phyloP scores from a whole-genome alignment of 2,797 vertebrate species.

The Phrynocephalus forsythii region DNA sequence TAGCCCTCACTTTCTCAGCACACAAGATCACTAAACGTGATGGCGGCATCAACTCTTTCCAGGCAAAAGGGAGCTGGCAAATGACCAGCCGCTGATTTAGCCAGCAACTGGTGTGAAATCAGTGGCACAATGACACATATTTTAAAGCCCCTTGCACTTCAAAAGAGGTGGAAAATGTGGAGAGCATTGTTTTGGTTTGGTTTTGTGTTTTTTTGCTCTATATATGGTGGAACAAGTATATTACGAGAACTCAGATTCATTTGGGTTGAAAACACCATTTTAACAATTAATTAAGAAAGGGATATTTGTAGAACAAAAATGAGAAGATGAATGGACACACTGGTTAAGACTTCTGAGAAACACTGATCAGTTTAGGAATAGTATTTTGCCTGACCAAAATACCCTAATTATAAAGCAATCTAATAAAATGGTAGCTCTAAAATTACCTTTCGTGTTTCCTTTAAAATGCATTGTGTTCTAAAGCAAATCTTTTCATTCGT shows the following conservation, averaged over 20 bases:
- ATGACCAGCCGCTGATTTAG: slow-evolving; percentile 32
- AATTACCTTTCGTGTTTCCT: background rate
- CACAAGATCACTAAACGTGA: slow-evolving; percentile 31
- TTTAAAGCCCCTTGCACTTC: background rate
- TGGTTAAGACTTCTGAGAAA: background rate
- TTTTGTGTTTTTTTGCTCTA: background rate
- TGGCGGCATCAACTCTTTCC: background rate
- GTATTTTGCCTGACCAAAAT: background rate
- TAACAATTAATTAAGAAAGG: background rate
- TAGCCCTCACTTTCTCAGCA: slow-evolving; percentile 37
- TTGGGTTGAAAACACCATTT: background rate
- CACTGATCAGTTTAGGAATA: background rate
- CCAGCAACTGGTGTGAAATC: slow-evolving; percentile 38
- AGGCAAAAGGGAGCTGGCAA: background rate
- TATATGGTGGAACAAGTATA: background rate
- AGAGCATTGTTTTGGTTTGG: background rate
- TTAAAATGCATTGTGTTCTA: background rate
- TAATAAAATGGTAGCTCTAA: background rate
- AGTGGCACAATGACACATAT: slow-evolving; percentile 21
- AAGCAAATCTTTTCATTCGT: background rate
- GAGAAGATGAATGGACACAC: background rate
- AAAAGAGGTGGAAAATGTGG: background rate
- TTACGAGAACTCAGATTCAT: background rate
- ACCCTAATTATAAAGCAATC: no score
- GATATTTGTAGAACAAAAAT: background rate